Evolutionary conservation across 2,113 vertebrate species (phyloP).

Genomic region (Hyla sarda): DNA sequence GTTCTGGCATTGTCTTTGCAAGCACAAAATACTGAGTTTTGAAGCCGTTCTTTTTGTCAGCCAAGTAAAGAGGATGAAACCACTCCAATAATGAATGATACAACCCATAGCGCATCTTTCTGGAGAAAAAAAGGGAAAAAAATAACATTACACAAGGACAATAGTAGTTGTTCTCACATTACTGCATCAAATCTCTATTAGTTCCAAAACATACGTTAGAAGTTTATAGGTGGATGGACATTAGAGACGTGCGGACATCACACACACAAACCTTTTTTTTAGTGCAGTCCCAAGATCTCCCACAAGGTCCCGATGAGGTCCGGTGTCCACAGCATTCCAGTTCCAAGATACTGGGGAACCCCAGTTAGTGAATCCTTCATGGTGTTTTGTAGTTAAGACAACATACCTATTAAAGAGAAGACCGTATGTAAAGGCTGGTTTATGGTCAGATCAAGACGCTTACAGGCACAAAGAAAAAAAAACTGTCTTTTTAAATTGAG

Average conservation of each 20-base stretch:
- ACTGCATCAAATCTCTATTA: background rate
- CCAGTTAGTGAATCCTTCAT: conserved; percentile 97
- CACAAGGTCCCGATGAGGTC: conserved; percentile 89
- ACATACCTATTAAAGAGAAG: conserved; percentile 80
- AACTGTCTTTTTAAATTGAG: no score
- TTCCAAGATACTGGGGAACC: conserved; percentile 88
- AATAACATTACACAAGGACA: background rate
- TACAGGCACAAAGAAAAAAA: no score
- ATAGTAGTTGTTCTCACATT: background rate
- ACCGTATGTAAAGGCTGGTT: no score
- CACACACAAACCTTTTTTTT: conserved; percentile 76
- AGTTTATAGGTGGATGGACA: background rate
- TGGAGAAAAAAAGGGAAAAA: conserved; percentile 66
- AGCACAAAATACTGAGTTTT: conserved; percentile 86
- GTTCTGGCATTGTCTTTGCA: conserved; percentile 86
- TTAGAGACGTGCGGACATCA: background rate
- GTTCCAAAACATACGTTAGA: background rate
- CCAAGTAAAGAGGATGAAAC: conserved; percentile 91
- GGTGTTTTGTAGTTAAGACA: conserved; percentile 93
- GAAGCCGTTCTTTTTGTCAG: conserved; percentile 85
- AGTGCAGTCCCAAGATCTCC: conserved; percentile 85
- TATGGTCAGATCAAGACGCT: no score
- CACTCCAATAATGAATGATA: conserved; percentile 93
- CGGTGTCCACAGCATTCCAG: conserved; percentile 89
- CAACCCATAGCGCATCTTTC: conserved; percentile 87